A percentile compares a stretch with the other conserved stretches of the same genome.
Conservation (phyloP, 53 echinoderm and acorn worm genomes). For the Actinopyga echinites region DNA sequence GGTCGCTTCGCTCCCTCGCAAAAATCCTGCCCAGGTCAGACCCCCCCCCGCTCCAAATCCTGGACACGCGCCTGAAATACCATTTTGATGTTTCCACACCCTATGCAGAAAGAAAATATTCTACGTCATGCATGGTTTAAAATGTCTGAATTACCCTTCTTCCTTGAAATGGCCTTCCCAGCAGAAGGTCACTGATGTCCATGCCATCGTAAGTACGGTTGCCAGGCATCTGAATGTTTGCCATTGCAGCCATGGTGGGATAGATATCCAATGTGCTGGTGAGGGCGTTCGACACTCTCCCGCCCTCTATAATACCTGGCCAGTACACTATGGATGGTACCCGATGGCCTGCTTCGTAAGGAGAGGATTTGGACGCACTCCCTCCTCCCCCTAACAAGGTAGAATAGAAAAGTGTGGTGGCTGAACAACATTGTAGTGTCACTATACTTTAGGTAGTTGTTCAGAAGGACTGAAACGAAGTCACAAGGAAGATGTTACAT, state of each 20-base stretch:
- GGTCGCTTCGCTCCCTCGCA: too few relatives aligned
- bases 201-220: slow-evolving; percentile 68
- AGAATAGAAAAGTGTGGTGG: too few relatives aligned
- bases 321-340: slow-evolving; percentile 66
- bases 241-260: slow-evolving; percentile 67
- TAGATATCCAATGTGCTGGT: slow-evolving; percentile 65
- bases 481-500: too few relatives aligned
- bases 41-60: too few relatives aligned
- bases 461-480: too few relatives aligned
- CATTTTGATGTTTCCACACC: too few relatives aligned
- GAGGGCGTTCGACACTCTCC: slow-evolving; percentile 41
- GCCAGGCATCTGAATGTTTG: slow-evolving; percentile 57
- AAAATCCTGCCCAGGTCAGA: too few relatives aligned
- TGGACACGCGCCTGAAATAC: too few relatives aligned
- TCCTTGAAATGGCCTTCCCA: slow-evolving; percentile 38
- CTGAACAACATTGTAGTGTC: too few relatives aligned
- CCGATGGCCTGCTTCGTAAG: slow-evolving; percentile 74
- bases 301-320: slow-evolving; percentile 61
- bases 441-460: too few relatives aligned
- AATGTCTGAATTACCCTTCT: not conserved
- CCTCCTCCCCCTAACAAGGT: slow-evolving; percentile 70
- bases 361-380: slow-evolving; percentile 56
- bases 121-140: too few relatives aligned
- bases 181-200: slow-evolving; percentile 56
- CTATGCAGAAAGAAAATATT: too few relatives aligned